Base-by-base conservation (phyloP, 2,888 invertebrate genomes). In the Petrolisthes manimaculis region DNA sequence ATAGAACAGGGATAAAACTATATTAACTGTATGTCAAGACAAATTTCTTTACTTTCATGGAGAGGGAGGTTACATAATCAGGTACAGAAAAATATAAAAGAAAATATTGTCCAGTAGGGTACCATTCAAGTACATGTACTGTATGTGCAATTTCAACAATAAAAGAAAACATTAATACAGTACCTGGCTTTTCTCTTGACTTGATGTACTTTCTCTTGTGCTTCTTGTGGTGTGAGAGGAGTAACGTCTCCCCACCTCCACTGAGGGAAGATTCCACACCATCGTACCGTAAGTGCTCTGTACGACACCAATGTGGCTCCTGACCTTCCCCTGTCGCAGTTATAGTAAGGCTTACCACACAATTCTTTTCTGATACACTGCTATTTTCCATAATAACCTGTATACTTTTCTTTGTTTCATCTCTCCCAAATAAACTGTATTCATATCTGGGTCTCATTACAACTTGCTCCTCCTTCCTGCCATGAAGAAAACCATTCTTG, bases 281-380 rank as follows among this genome's bases (percentile, higher is more conserved):
- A 53, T 24, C 21, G 24, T 71, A 53, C 21, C 21, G 21, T 67
- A 37, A 71, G 78, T 78, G 37, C 54, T 78, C 61, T 54, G 53
- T 12, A 14, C n/a, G 37, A n/a, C n/a, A 84, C 55, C 37, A 67
- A 21, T 61, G 12, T 8, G 24, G 37, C 18, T 81, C 74, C 37
- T 24, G 67, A 79, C 54, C 55, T 37, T 69, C 79, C 1, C 67
- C 18, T 37, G 79, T 78, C 4, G 87, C 83, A 21, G 83, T 83
- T 69, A 87, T 74, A 24, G 87, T 84, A 8, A 87, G 83, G 14
- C 83, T 87, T 53, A 87, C 83, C 6, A 83, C 67, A 56, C 79
- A 79, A 54, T 87, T 79, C 4, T 75, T 53, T 14, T 74, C 71
- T 12, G 54, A 24, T 53, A 74, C 12, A 37, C 55, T 56, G 2